Conservation (phyloP, 2,797 vertebrate genomes). For the Epinephelus awoara region DNA sequence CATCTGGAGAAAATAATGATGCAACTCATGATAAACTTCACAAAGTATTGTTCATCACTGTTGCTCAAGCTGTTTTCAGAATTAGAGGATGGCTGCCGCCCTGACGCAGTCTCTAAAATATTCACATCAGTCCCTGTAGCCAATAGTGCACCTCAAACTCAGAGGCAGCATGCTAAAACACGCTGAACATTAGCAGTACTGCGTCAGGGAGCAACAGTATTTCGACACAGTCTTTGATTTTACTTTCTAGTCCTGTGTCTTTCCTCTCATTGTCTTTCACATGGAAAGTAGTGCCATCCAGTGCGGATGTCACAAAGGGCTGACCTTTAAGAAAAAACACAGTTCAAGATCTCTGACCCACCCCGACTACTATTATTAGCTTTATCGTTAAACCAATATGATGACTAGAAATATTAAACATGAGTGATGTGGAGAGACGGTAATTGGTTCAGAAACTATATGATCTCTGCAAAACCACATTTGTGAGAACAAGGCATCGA, state of each 20-base stretch:
- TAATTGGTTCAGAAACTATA: neutral
- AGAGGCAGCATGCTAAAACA: constrained; percentile 68
- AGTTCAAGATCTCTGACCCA: neutral
- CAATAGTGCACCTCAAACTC: neutral
- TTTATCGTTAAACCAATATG: neutral
- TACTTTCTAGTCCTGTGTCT: neutral
- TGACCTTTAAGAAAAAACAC: constrained; percentile 4
- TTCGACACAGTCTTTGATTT: constrained; percentile 10
- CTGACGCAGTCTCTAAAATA: constrained; percentile 65
- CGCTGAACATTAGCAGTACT: constrained; percentile 20
- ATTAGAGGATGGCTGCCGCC: neutral
- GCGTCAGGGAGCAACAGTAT: neutral
- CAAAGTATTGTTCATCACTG: neutral
- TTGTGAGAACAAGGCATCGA: constrained; percentile 29
- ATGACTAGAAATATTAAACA: neutral
- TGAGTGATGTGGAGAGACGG: neutral
- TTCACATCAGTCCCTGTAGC: constrained; percentile 39
- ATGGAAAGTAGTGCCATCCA: constrained; percentile 1
- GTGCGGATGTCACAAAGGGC: neutral
- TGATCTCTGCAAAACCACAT: neutral
- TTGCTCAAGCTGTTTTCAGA: neutral
- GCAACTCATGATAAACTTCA: neutral
- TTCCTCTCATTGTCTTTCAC: constrained; percentile 3
- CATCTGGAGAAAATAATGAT: neutral
- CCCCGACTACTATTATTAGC: neutral